Evolutionary conservation across 1,140 invertebrate species (phyloP), one percentile per base, ranked within the genome.

Genomic region (Holcopasites calliopsidis): DNA sequence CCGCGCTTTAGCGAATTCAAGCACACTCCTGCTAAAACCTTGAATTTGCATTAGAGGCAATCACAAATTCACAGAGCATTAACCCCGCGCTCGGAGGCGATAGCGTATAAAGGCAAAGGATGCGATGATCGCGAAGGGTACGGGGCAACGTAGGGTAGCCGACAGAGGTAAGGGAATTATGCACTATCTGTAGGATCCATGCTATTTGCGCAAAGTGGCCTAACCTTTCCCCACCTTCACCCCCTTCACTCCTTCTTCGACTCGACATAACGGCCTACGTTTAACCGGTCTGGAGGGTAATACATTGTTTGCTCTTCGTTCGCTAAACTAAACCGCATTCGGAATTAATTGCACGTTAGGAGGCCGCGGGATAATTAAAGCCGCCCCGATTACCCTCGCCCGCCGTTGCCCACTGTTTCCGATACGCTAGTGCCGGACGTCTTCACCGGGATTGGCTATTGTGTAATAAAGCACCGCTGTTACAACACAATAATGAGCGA

Each of bases 261-360:
- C 76, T 77, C 77, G 68, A 64, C 69, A 80, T 85, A 88, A 88
- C 87, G 85, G 85, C 78, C 86, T 82, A 86, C 85, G 82, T 87
- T 87, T 87, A 88, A 85, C 70, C 78, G 80, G 72, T 77, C 78
- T 80, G 65, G 61, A 64, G 71, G 78, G 76, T 88, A 87, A 88
- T 88, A 88, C 85, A 88, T 87, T 88, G 86, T 88, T 88, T 88
- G 87, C 86, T 88, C 82, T 87, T 85, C 85, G 82, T 88, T 86
- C 84, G 86, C 84, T 87, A 87, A 88, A 88, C 87, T 88, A 87
- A 87, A 88, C 87, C 87, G 84, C 87, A 87, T 87, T 87, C 77
- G 84, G 84, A 88, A 88, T 88, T 88, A 88, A 88, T 87, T 87
- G 86, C 86, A 88, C 84, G 87, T 88, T 88, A 87, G 84, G 60